These are phyloP conservation scores for Callinectes sapidus DNA, from an alignment of 2,888 invertebrate species.

Conservation along the genomic window DNA sequence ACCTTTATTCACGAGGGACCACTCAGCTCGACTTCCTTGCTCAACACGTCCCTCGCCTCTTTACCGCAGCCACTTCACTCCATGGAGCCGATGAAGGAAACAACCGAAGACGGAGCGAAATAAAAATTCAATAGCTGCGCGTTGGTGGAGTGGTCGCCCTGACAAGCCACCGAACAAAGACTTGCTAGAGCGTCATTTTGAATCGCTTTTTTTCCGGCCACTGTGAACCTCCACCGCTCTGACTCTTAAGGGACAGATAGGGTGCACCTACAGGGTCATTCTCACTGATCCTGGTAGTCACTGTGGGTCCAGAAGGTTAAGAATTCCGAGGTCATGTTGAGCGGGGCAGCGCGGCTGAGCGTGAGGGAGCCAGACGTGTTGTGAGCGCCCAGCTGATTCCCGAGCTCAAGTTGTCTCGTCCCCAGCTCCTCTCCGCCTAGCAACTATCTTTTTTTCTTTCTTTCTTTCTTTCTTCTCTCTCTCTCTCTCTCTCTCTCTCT, in stretches of 20 bases:
- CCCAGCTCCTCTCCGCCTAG: constrained; percentile 58
- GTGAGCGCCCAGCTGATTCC: constrained; percentile 63
- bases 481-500: constrained; percentile 26
- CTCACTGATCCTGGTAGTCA: constrained; percentile 51
- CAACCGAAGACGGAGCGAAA: constrained; percentile 33
- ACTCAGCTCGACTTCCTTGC: constrained; percentile 33
- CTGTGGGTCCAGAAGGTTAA: constrained; percentile 41
- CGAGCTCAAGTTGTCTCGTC: constrained; percentile 46
- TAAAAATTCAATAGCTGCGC: constrained; percentile 57
- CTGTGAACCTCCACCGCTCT: constrained; percentile 39
- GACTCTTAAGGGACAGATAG: constrained; percentile 11
- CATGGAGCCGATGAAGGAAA: constrained; percentile 50
- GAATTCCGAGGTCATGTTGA: constrained; percentile 52
- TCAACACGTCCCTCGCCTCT: constrained; percentile 53
- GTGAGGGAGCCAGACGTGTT: constrained; percentile 58
- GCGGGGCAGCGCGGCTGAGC: constrained; percentile 24
- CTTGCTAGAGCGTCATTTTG: constrained; percentile 64
- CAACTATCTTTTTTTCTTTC: constrained; percentile 55
- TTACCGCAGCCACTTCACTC: constrained; percentile 36
- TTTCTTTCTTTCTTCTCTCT: constrained; percentile 40
- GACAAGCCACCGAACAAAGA: constrained; percentile 58
- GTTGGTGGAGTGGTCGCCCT: constrained; percentile 53
- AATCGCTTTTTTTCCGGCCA: constrained; percentile 41
- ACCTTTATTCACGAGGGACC: constrained; percentile 35
- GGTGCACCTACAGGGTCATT: constrained; percentile 46